These are phyloP conservation scores for Pipra filicauda DNA, from an alignment of 2,113 vertebrate species.

Conservation along the genomic window DNA sequence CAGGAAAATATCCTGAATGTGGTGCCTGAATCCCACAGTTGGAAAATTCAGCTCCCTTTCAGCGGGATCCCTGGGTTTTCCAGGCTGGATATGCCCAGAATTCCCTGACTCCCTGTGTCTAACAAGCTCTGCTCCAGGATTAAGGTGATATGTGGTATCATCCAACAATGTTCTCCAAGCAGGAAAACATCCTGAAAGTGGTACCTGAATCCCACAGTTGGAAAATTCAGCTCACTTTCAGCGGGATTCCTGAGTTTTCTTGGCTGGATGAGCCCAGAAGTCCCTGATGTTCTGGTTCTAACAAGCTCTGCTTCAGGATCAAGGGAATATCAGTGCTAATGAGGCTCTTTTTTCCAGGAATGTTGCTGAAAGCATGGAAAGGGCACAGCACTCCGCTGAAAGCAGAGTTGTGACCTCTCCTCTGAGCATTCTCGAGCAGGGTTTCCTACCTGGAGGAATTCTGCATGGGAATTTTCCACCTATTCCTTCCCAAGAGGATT, in stretches of 20 bases:
- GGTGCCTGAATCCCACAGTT: background rate
- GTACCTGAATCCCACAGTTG: background rate
- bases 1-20: background rate
- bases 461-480: background rate
- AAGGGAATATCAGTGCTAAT: background rate
- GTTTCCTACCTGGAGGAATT: background rate
- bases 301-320: background rate
- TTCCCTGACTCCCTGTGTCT: accelerated
- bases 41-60: background rate
- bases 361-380: background rate
- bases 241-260: background rate
- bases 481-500: background rate
- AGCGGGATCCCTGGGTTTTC: background rate
- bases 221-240: background rate
- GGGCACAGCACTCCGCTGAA: background rate
- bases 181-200: background rate
- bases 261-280: background rate
- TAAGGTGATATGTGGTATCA: no score
- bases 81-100: background rate
- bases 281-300: accelerated
- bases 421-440: background rate
- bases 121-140: background rate
- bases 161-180: background rate
- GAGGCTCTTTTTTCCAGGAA: background rate
- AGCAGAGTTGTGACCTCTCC: background rate